Percentiles rank a stretch among this genome's conserved stretches.
Evolutionary conservation across 2,888 invertebrate species (phyloP).

Genomic region (Chaetoderma sp.): DNA sequence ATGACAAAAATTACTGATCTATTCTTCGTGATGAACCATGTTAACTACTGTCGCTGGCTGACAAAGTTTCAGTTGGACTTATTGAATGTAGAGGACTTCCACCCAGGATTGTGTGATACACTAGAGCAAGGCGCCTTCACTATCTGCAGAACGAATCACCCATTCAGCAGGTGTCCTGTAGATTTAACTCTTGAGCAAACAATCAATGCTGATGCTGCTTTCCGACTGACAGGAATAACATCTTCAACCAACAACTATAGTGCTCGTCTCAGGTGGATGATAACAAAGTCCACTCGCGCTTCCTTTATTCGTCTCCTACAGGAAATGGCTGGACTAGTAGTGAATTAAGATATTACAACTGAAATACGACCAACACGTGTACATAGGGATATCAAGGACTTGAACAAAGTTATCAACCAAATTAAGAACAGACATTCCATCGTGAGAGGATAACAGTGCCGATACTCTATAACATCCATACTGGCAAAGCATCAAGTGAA

Average conservation of each 20-base stretch:
- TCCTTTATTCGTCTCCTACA: slow-evolving; percentile 3
- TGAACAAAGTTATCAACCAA: slow-evolving; percentile 15
- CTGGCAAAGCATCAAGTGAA: slow-evolving; percentile 9
- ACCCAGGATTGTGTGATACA: slow-evolving; percentile 23
- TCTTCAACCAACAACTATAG: slow-evolving; percentile 15
- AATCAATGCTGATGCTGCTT: slow-evolving; percentile 30
- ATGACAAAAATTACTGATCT: no score
- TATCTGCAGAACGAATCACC: slow-evolving; percentile 24
- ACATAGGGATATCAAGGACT: slow-evolving; percentile 15
- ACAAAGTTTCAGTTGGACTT: slow-evolving; percentile 34
- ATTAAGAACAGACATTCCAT: slow-evolving; percentile 16
- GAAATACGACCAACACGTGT: slow-evolving; percentile 8
- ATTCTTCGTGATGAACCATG: slow-evolving; percentile 33
- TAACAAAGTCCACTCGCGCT: slow-evolving; percentile 18
- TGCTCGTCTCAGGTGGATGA: slow-evolving; percentile 19
- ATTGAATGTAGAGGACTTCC: slow-evolving; percentile 28
- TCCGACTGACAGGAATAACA: slow-evolving; percentile 25
- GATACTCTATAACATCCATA: slow-evolving; percentile 12
- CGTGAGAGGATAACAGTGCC: neutral
- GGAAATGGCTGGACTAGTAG: slow-evolving; percentile 16
- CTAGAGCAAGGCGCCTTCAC: slow-evolving; percentile 25
- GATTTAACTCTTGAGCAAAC: slow-evolving; percentile 31
- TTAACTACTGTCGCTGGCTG: slow-evolving; percentile 40
- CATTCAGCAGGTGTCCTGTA: slow-evolving; percentile 22
- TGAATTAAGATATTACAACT: slow-evolving; percentile 6